Conservation (phyloP, 2,113 vertebrate species). For the Ciconia boyciana region DNA sequence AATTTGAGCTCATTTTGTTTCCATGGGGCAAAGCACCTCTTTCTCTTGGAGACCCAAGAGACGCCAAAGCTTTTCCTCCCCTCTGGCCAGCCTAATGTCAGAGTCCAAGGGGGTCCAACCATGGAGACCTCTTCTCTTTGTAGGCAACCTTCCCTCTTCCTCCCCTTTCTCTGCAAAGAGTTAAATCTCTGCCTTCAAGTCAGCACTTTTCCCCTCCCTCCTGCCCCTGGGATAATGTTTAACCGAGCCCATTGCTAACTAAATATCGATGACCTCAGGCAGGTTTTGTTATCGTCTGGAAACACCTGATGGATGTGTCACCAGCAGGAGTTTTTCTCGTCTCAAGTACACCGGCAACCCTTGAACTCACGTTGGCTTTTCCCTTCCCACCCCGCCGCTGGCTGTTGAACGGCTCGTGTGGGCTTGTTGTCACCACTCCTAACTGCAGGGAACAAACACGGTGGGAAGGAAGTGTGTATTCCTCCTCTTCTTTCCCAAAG, state of each 20-base stretch:
- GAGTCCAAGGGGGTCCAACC: neutral
- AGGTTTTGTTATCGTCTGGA: slow-evolving; percentile 60
- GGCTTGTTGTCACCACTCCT: neutral
- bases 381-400: neutral
- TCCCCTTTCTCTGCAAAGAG: slow-evolving; percentile 11
- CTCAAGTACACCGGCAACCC: slow-evolving; percentile 36
- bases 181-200: slow-evolving; percentile 24
- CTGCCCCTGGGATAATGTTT: slow-evolving; percentile 52
- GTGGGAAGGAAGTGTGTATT: neutral
- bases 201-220: slow-evolving; percentile 11
- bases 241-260: slow-evolving; percentile 59
- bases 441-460: neutral
- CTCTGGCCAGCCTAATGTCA: neutral
- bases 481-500: neutral
- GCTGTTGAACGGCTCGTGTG: accelerated
- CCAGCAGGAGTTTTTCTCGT: slow-evolving; percentile 42
- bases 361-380: slow-evolving; percentile 13
- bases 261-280: slow-evolving; percentile 66
- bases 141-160: neutral
- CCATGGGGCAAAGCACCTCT: neutral
- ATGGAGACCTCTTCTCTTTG: neutral
- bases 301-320: slow-evolving; percentile 70
- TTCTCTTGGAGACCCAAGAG: neutral
- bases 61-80: neutral
- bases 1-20: neutral